Percentiles rank a stretch among this genome's conserved stretches.
Conservation (phyloP, 2,888 invertebrate genomes). For the Acanthacorydalis orientalis region DNA sequence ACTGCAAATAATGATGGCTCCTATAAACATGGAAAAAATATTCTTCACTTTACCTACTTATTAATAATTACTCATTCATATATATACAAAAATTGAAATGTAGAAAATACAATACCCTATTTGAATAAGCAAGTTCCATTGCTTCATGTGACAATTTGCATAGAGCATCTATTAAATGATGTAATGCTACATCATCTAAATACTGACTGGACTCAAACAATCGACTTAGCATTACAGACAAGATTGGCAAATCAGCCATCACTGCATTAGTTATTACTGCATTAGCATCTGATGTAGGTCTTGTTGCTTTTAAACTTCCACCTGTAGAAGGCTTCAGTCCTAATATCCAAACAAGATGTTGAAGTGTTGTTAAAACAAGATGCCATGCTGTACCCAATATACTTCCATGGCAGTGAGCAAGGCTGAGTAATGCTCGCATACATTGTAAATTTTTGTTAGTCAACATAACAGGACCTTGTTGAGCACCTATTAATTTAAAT, state of each 20-base stretch:
- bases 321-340: slow-evolving; percentile 90
- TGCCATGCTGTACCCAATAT: slow-evolving; percentile 91
- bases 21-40: slow-evolving; percentile 25
- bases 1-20: slow-evolving; percentile 96
- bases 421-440: slow-evolving; percentile 75
- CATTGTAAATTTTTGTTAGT: slow-evolving; percentile 96
- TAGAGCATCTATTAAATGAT: slow-evolving; percentile 90
- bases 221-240: slow-evolving; percentile 80
- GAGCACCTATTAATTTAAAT: slow-evolving; percentile 34
- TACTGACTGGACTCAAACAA: slow-evolving; percentile 90
- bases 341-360: slow-evolving; percentile 87
- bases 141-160: slow-evolving; percentile 93
- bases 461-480: slow-evolving; percentile 86
- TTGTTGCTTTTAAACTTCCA: slow-evolving; percentile 75
- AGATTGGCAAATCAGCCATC: slow-evolving; percentile 84
- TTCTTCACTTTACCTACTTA: not conserved
- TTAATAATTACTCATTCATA: not conserved
- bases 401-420: slow-evolving; percentile 85
- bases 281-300: slow-evolving; percentile 61
- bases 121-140: slow-evolving; percentile 91
- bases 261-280: slow-evolving; percentile 90
- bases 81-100: not conserved
- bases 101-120: slow-evolving; percentile 47
- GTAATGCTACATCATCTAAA: slow-evolving; percentile 83
- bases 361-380: slow-evolving; percentile 84